Evolutionary conservation across 1,140 invertebrate genomes (phyloP).

Genomic region (Orchesella cincta): DNA sequence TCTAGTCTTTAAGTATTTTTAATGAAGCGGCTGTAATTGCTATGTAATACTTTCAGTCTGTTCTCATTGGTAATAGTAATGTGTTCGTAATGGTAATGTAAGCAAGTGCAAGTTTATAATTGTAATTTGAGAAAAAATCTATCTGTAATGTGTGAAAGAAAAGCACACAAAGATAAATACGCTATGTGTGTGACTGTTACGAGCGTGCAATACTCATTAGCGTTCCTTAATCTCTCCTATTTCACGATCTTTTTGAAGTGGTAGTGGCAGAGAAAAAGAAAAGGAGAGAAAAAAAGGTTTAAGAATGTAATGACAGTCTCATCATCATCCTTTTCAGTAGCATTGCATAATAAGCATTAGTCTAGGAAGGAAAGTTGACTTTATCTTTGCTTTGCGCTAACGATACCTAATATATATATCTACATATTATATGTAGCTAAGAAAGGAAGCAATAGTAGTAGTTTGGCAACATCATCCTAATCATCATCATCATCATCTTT

Average conservation of each 20-base stretch:
- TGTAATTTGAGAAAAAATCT: neutral
- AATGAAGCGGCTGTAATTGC: too few species aligned
- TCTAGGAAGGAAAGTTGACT: neutral
- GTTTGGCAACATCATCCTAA: neutral
- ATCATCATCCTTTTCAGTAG: neutral
- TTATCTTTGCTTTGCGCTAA: too few species aligned
- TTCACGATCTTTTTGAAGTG: neutral
- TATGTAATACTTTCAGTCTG: too few species aligned
- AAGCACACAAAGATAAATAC: neutral
- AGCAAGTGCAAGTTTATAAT: too few species aligned
- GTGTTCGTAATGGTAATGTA: too few species aligned
- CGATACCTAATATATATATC: too few species aligned
- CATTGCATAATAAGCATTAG: neutral
- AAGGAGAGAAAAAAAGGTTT: too few species aligned
- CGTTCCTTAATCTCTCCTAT: neutral
- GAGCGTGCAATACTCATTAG: neutral
- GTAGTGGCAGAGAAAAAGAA: too few species aligned
- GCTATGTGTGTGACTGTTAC: neutral
- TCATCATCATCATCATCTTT: neutral
- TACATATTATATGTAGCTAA: neutral
- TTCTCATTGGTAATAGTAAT: too few species aligned
- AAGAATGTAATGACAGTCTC: conserved; percentile 1
- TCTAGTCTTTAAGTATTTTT: too few species aligned
- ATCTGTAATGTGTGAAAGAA: neutral
- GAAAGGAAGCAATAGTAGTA: neutral